These are phyloP conservation scores for Haliaeetus leucogaster DNA, from an alignment of 2,113 vertebrate genomes.

Conservation along the genomic window DNA sequence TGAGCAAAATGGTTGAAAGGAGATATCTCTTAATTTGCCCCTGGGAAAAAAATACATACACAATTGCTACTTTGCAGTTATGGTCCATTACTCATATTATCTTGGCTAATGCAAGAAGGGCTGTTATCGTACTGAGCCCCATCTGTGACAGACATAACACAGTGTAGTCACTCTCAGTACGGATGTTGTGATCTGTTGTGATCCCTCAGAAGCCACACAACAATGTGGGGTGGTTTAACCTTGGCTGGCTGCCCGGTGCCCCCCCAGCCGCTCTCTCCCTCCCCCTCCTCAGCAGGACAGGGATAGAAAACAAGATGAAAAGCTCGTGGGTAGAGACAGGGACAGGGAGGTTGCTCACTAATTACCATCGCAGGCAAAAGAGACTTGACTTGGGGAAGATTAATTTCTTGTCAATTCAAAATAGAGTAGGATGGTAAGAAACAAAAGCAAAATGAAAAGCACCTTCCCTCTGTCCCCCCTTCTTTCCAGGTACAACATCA, in stretches of 20 bases:
- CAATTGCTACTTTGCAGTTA: not conserved
- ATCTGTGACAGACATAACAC: not conserved
- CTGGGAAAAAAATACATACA: not conserved
- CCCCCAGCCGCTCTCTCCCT: not conserved
- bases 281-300: not conserved
- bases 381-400: not conserved
- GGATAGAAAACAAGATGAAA: not conserved
- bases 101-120: not conserved
- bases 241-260: not conserved
- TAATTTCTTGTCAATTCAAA: not conserved
- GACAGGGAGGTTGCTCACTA: not conserved
- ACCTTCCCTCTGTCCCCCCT: not conserved
- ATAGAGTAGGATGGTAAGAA: not conserved
- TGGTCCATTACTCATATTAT: not conserved
- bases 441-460: not conserved
- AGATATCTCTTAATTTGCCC: not conserved
- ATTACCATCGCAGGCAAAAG: not conserved
- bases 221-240: not conserved
- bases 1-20: not conserved
- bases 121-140: not conserved
- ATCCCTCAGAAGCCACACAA: not conserved
- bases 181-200: not conserved
- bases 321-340: accelerated
- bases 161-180: not conserved
- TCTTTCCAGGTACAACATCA: not conserved